Evolutionary conservation across 2,797 vertebrate species (phyloP).

Genomic region (Australoheros facetus): DNA sequence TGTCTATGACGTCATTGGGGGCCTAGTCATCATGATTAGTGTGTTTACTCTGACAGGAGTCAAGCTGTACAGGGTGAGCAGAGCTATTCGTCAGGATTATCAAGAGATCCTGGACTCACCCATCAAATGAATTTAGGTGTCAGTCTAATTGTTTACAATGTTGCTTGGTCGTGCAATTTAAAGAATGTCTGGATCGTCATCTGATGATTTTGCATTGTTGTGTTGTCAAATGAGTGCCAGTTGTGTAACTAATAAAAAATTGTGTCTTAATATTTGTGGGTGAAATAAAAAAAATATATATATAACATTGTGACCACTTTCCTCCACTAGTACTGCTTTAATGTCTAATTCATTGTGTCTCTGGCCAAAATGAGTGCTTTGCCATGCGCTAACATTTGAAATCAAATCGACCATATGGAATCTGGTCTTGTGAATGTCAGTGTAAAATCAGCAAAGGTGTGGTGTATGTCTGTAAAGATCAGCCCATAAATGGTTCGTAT

Average conservation of each 20-base stretch:
- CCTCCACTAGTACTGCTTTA: slow-evolving; percentile 59
- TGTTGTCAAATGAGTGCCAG: slow-evolving; percentile 80
- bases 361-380: slow-evolving; percentile 47
- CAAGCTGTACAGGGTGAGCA: slow-evolving; percentile 92
- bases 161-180: slow-evolving; percentile 76
- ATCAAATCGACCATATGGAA: slow-evolving; percentile 21
- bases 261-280: slow-evolving; percentile 80
- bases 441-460: slow-evolving; percentile 32
- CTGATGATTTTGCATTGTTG: slow-evolving; percentile 79
- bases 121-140: slow-evolving; percentile 86
- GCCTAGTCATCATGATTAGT: slow-evolving; percentile 92
- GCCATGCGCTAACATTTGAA: slow-evolving; percentile 23
- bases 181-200: slow-evolving; percentile 82
- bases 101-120: slow-evolving; percentile 96
- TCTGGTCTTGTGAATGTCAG: slow-evolving; percentile 50
- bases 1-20: slow-evolving; percentile 90
- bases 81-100: slow-evolving; percentile 90
- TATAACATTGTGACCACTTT: slow-evolving; percentile 60
- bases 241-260: slow-evolving; percentile 67
- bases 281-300: slow-evolving; percentile 72
- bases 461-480: slow-evolving; percentile 55
- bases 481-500: slow-evolving; percentile 37
- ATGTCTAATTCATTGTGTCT: slow-evolving; percentile 56
- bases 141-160: slow-evolving; percentile 72
- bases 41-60: slow-evolving; percentile 92